Evolutionary conservation across 2,113 vertebrate genomes (phyloP), one percentile per base, ranked within the genome.

Genomic region (Myrmecobius fasciatus): DNA sequence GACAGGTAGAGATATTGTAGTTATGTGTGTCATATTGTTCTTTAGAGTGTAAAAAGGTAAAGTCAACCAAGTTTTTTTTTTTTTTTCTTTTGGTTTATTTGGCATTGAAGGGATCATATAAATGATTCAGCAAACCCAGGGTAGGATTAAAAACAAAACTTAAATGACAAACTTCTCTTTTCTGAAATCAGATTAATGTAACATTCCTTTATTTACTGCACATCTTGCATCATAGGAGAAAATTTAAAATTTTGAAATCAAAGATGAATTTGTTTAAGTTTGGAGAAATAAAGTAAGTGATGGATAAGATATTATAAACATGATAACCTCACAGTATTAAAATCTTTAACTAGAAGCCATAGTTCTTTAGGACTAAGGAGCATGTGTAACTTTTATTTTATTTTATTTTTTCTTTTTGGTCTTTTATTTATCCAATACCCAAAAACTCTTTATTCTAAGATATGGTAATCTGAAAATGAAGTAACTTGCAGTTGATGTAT

Each of bases 231-330:
- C 3, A 0, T 92, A 91, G 93, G 56, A 96, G 90, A 91, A 97
- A 92, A 92, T 56, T 31, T 49, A 20, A 92, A 47, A 52, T 93
- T 96, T 97, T 95, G 94, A 91, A 96, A 48, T 94, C 49, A 47
- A 28, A 93, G 8, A 91, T 20, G 92, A 88, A 75, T 96, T 92
- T 88, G 60, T 92, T 49, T 94, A 36, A 49, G 4, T 52, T 95
- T 94, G 36, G 36, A 91, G 93, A 95, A 95, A 89, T 92, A 95
- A 93, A 60, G 20, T 91, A 47, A 92, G 52, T 51, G 52, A 91
- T 97, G 28, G 83, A 0, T 83, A n/a, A 94, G 52, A 49, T 90
- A 48, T 8, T 75, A 14, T 31, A 4, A 56, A 46, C 52, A 1
- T 52, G 47, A 51, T 94, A 53, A 53, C 56, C 92, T 94, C n/a